A percentile compares a stretch with the other conserved stretches of the same genome.
Conservation (phyloP, 2,888 invertebrate species). For the Odontomyia ornata region DNA sequence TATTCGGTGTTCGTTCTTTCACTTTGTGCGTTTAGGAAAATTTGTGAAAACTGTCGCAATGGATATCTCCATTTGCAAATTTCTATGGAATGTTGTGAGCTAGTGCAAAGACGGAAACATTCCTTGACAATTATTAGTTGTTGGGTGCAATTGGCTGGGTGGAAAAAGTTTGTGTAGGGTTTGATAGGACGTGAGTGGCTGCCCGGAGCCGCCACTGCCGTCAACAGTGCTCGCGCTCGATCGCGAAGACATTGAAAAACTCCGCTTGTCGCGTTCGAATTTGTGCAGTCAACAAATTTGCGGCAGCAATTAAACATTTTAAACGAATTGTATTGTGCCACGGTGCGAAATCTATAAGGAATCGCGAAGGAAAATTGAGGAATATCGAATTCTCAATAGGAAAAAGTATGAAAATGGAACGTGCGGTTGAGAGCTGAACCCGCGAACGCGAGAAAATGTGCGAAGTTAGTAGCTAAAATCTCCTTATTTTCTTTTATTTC, state of each 20-base stretch:
- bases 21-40: background rate
- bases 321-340: background rate
- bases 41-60: conserved; percentile 15
- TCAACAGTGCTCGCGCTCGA: conserved; percentile 24
- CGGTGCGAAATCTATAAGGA: background rate
- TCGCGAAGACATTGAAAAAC: conserved; percentile 23
- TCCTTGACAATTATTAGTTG: background rate
- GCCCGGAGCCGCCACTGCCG: conserved; percentile 1
- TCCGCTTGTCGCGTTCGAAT: conserved; percentile 26
- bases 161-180: conserved; percentile 1
- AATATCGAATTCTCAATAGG: background rate
- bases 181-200: background rate
- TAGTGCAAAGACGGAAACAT: background rate
- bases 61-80: conserved; percentile 35
- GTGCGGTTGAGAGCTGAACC: conserved; percentile 46
- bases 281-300: background rate
- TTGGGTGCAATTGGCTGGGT: background rate
- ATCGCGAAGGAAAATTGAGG: background rate
- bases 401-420: conserved; percentile 41
- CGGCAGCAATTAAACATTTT: background rate
- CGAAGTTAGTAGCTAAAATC: conserved; percentile 45
- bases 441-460: conserved; percentile 48
- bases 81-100: conserved; percentile 5
- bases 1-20: background rate
- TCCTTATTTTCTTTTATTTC: conserved; percentile 55